phyloP scores from a whole-genome alignment of 2,888 invertebrate genomes.

The Lithophane socia region DNA sequence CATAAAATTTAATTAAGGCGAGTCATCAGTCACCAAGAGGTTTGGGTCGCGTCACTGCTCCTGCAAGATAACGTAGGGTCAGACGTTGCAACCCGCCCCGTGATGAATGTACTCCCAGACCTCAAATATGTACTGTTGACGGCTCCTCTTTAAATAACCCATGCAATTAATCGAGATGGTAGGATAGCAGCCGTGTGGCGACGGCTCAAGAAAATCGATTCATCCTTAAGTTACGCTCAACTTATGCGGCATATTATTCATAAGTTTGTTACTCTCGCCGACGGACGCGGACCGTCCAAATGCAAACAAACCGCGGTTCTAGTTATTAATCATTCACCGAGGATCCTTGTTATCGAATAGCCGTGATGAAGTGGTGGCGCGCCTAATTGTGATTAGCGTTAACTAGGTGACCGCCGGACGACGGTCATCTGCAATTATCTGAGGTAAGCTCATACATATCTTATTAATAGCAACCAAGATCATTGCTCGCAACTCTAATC shows the following conservation, averaged over 20 bases:
- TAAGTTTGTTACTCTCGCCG: constrained; percentile 83
- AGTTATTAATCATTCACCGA: constrained; percentile 87
- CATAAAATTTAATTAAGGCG: constrained; percentile 89
- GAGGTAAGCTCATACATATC: constrained; percentile 38
- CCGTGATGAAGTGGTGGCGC: constrained; percentile 85
- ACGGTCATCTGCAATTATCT: constrained; percentile 75
- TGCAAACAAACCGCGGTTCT: constrained; percentile 85
- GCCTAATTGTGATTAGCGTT: constrained; percentile 85
- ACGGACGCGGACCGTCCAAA: constrained; percentile 82
- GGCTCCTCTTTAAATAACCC: constrained; percentile 85
- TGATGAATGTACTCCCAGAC: constrained; percentile 89
- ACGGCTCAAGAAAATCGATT: constrained; percentile 81
- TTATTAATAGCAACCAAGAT: constrained; percentile 19
- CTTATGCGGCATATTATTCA: constrained; percentile 85
- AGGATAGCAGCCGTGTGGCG: constrained; percentile 70
- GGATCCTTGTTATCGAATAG: constrained; percentile 84
- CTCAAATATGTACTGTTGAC: constrained; percentile 87
- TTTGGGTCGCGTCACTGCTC: constrained; percentile 84
- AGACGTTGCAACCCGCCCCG: constrained; percentile 84
- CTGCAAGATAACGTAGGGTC: constrained; percentile 88
- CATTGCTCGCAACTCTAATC: background rate
- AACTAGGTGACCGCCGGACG: constrained; percentile 81
- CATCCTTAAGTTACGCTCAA: constrained; percentile 77
- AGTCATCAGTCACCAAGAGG: constrained; percentile 88
- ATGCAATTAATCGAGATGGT: constrained; percentile 81